Percentiles rank a stretch among this genome's conserved stretches.
Evolutionary conservation across 2,888 invertebrate genomes (phyloP).

Genomic region (Timandra comae): DNA sequence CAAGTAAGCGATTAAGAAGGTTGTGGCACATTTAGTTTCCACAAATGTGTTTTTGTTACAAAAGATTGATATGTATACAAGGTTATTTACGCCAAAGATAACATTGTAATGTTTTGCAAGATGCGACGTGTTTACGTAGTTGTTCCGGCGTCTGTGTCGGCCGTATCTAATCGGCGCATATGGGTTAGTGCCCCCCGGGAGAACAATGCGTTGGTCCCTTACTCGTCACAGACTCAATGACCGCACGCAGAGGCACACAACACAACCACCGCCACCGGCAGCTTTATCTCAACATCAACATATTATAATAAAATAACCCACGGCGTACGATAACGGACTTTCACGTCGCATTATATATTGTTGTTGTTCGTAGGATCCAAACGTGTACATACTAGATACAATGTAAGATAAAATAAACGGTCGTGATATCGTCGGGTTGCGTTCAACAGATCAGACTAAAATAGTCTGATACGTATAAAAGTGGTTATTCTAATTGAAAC

Average conservation of each 20-base stretch:
- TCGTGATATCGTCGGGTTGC: no score
- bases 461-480: no score
- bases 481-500: no score
- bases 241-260: slow-evolving; percentile 18
- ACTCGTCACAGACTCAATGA: slow-evolving; percentile 21
- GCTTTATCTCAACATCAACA: slow-evolving; percentile 14
- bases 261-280: slow-evolving; percentile 4
- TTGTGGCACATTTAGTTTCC: no score
- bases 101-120: slow-evolving; percentile 33
- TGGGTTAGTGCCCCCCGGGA: slow-evolving; percentile 73
- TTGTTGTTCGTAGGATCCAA: background rate
- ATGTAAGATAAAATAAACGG: no score
- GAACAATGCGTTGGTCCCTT: slow-evolving; percentile 73
- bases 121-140: slow-evolving; percentile 41
- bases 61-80: no score
- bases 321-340: slow-evolving; percentile 15
- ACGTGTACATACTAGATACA: no score
- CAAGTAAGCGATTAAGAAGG: no score
- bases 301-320: slow-evolving; percentile 12
- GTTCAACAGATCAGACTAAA: no score
- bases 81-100: slow-evolving; percentile 20
- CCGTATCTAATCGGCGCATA: slow-evolving; percentile 68
- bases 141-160: slow-evolving; percentile 35
- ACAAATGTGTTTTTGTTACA: no score
- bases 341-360: slow-evolving; percentile 6